phyloP scores from a whole-genome alignment of 2,113 vertebrate genomes.

The Probosciger aterrimus region DNA sequence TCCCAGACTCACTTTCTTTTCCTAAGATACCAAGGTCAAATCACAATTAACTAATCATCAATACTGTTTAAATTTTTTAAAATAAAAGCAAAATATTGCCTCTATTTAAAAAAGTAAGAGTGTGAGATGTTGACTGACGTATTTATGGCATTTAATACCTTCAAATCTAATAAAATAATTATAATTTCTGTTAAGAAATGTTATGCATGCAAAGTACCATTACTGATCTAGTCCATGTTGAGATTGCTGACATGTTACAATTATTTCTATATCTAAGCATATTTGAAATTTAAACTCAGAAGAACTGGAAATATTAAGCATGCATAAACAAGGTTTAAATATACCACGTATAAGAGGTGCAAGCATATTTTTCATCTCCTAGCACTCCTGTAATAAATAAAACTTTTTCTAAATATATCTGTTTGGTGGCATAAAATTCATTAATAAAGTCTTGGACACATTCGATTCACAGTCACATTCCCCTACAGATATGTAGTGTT shows the following conservation, averaged over 20 bases:
- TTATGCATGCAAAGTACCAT: background rate
- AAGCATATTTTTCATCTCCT: background rate
- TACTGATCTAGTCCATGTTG: background rate
- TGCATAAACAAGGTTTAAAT: constrained; percentile 39
- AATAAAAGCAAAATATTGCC: background rate
- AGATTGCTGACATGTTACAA: background rate
- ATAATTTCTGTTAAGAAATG: background rate
- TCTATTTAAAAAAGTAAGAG: background rate
- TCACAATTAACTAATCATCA: background rate
- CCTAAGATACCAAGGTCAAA: background rate
- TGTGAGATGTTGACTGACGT: background rate
- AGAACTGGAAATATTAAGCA: constrained; percentile 18
- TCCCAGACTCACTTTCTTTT: background rate
- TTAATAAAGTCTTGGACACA: background rate
- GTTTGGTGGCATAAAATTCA: background rate
- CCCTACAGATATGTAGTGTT: background rate
- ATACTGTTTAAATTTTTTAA: background rate
- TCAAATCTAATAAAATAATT: background rate
- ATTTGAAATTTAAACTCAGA: constrained; percentile 41
- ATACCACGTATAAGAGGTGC: background rate
- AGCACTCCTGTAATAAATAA: background rate
- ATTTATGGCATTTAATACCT: background rate
- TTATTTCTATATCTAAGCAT: constrained; percentile 14
- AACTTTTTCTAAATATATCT: background rate
- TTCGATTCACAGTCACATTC: background rate